A percentile compares a stretch with the other conserved stretches of the same genome.
Conservation (phyloP, 2,797 vertebrate species). For the Chrysocyon brachyurus region DNA sequence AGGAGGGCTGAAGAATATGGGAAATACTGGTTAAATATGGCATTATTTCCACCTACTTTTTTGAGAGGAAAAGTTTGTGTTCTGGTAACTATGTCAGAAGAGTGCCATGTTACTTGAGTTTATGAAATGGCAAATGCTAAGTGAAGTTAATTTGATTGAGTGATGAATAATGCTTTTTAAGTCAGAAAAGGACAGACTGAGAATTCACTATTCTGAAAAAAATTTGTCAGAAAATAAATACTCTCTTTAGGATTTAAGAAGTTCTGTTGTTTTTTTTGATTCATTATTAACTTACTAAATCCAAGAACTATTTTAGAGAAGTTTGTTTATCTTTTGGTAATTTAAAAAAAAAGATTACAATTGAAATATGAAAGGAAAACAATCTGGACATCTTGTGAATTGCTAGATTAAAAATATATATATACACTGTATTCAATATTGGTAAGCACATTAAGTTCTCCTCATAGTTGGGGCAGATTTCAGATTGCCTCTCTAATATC, state of each 20-base stretch:
- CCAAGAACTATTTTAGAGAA: constrained; percentile 57
- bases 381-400: background rate
- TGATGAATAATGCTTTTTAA: constrained; percentile 49
- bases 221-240: constrained; percentile 24
- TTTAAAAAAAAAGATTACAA: constrained; percentile 43
- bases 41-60: background rate
- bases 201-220: constrained; percentile 58
- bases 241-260: background rate
- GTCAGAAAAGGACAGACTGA: background rate
- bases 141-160: background rate
- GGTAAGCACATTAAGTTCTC: background rate
- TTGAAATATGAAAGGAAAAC: constrained; percentile 51
- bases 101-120: constrained; percentile 20
- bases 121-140: background rate
- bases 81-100: background rate
- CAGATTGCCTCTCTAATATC: background rate
- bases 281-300: background rate
- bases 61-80: constrained; percentile 24
- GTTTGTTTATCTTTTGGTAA: background rate
- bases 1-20: background rate
- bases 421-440: background rate
- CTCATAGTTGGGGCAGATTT: background rate
- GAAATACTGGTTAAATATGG: background rate
- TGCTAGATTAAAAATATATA: constrained; percentile 55
- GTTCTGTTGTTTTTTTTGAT: background rate